Percentiles rank a stretch among this genome's conserved stretches.
Conservation (phyloP, 2,797 vertebrate species). For the Leucoraja ocellata region DNA sequence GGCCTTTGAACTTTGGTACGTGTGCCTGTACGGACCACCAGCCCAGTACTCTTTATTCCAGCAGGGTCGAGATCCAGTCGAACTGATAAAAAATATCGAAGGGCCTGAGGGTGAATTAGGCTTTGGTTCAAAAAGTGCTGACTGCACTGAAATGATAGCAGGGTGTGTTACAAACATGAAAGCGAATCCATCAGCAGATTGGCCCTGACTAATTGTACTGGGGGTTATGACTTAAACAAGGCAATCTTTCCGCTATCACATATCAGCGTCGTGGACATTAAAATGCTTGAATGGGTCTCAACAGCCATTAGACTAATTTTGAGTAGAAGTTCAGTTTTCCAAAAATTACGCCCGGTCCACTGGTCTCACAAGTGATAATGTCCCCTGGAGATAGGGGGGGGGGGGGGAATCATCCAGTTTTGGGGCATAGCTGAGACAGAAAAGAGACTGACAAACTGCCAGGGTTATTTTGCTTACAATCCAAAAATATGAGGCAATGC, state of each 20-base stretch:
- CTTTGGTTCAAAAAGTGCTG: constrained; percentile 46
- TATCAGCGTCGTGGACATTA: constrained; percentile 49
- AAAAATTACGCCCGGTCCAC: constrained; percentile 61
- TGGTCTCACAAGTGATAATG: constrained; percentile 59
- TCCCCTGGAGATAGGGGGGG: constrained; percentile 48
- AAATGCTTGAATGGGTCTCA: constrained; percentile 57
- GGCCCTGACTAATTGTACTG: constrained; percentile 50
- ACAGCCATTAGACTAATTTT: constrained; percentile 68
- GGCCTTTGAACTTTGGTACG: not conserved
- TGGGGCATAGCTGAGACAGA: constrained; percentile 53
- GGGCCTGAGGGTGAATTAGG: constrained; percentile 33
- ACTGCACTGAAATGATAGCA: constrained; percentile 56
- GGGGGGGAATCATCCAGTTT: constrained; percentile 60
- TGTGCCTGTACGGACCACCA: not conserved
- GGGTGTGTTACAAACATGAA: constrained; percentile 49
- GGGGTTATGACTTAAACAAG: constrained; percentile 41
- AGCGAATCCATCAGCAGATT: constrained; percentile 48
- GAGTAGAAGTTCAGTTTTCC: constrained; percentile 64
- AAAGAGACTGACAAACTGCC: constrained; percentile 49
- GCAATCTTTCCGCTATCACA: constrained; percentile 45
- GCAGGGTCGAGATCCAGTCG: constrained; percentile 2
- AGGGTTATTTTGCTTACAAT: constrained; percentile 48
- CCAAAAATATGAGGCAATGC: constrained; percentile 47
- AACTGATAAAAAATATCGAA: not conserved
- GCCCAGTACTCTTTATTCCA: not conserved